Percentiles rank a stretch among this genome's conserved stretches.
Conservation (phyloP, 2,888 invertebrate species). For the Meghimatium bilineatum region DNA sequence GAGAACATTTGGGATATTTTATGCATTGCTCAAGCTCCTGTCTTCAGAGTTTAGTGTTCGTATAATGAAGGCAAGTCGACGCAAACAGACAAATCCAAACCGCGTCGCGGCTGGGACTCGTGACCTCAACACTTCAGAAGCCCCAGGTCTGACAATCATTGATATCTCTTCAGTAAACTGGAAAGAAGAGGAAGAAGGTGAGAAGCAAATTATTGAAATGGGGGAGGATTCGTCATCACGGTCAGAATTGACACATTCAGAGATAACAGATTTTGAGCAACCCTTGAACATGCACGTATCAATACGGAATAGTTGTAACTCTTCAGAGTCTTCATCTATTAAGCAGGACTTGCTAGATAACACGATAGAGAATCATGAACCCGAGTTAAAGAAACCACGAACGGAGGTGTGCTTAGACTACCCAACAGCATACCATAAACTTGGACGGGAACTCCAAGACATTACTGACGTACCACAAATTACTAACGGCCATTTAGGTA, state of each 20-base stretch:
- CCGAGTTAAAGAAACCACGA: conserved; percentile 37
- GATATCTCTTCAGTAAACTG: conserved; percentile 2
- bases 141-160: neutral
- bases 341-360: conserved; percentile 53
- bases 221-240: conserved; percentile 16
- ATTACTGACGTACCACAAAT: conserved; percentile 41
- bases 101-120: conserved; percentile 53
- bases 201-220: neutral
- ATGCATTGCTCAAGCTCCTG: neutral
- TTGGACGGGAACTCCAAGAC: conserved; percentile 85
- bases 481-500: conserved; percentile 62
- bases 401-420: conserved; percentile 55
- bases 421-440: conserved; percentile 84
- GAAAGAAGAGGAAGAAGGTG: neutral
- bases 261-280: conserved; percentile 58
- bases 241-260: conserved; percentile 51
- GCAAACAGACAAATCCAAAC: conserved; percentile 75
- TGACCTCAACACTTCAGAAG: conserved; percentile 20
- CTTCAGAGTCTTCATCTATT: conserved; percentile 56
- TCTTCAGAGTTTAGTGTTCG: neutral
- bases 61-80: conserved; percentile 67
- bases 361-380: conserved; percentile 44
- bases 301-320: conserved; percentile 53
- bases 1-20: neutral
- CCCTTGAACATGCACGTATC: conserved; percentile 58